Conservation (phyloP, 2,113 vertebrate species). For the Nannospalax galili region DNA sequence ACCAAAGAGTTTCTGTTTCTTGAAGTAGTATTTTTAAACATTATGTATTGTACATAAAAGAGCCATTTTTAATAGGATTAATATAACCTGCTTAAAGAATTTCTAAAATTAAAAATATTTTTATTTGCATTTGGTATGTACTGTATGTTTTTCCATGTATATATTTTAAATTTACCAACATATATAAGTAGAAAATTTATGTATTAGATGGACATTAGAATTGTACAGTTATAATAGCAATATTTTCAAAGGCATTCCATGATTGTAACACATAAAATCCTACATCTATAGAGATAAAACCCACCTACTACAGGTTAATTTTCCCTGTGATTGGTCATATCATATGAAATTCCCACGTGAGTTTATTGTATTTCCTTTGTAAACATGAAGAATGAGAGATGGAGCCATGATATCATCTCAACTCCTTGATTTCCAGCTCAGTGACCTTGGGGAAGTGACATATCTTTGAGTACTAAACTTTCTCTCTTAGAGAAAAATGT, state of each 20-base stretch:
- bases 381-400: slow-evolving; percentile 16
- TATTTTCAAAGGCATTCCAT: slow-evolving; percentile 59
- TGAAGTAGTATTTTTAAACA: slow-evolving; percentile 79
- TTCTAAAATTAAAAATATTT: slow-evolving; percentile 81
- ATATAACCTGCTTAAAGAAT: slow-evolving; percentile 72
- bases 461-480: neutral
- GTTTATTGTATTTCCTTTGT: slow-evolving; percentile 55
- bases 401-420: neutral
- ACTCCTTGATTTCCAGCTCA: neutral
- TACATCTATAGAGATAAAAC: slow-evolving; percentile 64
- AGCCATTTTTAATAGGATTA: slow-evolving; percentile 74
- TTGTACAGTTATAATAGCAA: slow-evolving; percentile 62
- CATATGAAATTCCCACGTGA: slow-evolving; percentile 8
- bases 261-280: slow-evolving; percentile 41
- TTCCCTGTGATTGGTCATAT: slow-evolving; percentile 41
- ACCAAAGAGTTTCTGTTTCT: slow-evolving; percentile 84
- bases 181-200: slow-evolving; percentile 32
- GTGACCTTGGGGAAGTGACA: neutral
- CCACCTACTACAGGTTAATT: slow-evolving; percentile 37
- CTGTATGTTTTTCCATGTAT: slow-evolving; percentile 73
- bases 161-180: slow-evolving; percentile 77
- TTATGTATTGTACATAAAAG: slow-evolving; percentile 60
- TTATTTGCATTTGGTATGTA: slow-evolving; percentile 80
- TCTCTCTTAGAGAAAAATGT: slow-evolving; percentile 21
- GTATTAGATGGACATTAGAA: slow-evolving; percentile 48